Evolutionary conservation across 30 jellyfish, hydroid and myxozoan genomes (phyloP).

Genomic region (Turritopsis dohrnii): DNA sequence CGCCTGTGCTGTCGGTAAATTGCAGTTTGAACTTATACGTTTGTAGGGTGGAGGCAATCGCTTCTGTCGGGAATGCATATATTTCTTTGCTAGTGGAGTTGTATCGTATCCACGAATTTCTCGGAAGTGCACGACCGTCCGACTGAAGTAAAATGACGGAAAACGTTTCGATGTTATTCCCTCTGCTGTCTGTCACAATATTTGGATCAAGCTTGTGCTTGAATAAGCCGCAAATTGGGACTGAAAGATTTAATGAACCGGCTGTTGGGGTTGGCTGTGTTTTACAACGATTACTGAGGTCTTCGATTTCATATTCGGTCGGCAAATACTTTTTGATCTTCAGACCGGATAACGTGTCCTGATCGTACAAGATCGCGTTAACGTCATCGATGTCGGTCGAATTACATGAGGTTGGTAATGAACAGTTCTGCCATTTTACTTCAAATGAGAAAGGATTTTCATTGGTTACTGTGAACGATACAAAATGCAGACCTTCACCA

Average conservation of each 20-base stretch:
- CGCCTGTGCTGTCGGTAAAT: constrained; percentile 53
- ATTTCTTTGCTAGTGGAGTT: constrained; percentile 48
- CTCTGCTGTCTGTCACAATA: constrained; percentile 50
- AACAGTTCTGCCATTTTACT: constrained; percentile 30
- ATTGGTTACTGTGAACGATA: constrained; percentile 6
- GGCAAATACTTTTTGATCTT: constrained; percentile 8
- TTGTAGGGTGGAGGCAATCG: constrained; percentile 21
- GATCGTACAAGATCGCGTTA: not conserved
- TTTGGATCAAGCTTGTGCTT: constrained; percentile 46
- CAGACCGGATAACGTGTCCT: not conserved
- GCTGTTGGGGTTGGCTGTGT: constrained; percentile 38
- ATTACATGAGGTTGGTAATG: constrained; percentile 24
- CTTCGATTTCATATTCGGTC: not conserved
- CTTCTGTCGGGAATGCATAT: constrained; percentile 59
- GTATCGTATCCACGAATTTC: constrained; percentile 74
- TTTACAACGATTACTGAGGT: constrained; percentile 8
- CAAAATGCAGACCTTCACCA: constrained; percentile 26
- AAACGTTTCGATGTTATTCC: constrained; percentile 36
- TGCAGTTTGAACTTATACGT: constrained; percentile 11
- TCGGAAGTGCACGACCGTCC: constrained; percentile 50
- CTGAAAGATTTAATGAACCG: constrained; percentile 39
- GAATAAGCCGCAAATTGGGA: constrained; percentile 66
- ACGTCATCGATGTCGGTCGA: constrained; percentile 15
- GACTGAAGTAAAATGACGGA: constrained; percentile 24
- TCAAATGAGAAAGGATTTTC: constrained; percentile 5